These are phyloP conservation scores for Vespertilio murinus DNA, from an alignment of 2,797 vertebrate genomes.

Conservation along the genomic window DNA sequence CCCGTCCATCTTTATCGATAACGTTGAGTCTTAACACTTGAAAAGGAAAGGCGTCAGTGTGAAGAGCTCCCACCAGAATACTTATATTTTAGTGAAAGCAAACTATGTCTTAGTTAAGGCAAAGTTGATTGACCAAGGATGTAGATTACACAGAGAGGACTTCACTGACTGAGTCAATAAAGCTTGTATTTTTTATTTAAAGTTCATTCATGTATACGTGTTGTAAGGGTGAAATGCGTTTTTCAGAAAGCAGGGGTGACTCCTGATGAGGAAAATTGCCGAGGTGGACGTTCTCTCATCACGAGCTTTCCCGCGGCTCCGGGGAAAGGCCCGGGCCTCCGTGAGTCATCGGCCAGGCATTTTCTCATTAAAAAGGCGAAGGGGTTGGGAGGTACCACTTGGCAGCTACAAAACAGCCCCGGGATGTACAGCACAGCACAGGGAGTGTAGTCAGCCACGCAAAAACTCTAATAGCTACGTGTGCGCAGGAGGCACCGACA, in stretches of 20 bases:
- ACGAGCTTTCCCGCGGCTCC: neutral
- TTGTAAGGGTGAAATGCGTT: conserved; percentile 34
- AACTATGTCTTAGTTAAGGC: neutral
- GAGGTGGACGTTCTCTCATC: neutral
- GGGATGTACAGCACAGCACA: neutral
- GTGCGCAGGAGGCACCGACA: neutral
- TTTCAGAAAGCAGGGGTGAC: neutral
- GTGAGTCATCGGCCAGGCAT: neutral
- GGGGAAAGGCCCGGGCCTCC: neutral
- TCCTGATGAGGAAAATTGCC: neutral
- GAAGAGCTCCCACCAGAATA: neutral
- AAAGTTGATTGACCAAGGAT: conserved; percentile 35
- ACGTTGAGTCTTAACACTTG: neutral
- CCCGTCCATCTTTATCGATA: neutral
- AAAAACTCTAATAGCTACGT: no score
- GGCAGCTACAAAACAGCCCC: neutral
- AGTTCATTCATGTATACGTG: neutral
- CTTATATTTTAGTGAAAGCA: conserved; percentile 1
- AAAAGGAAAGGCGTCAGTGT: conserved; percentile 24
- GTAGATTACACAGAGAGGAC: conserved; percentile 23
- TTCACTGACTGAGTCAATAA: conserved; percentile 18
- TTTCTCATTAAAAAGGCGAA: neutral
- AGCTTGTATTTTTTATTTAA: neutral
- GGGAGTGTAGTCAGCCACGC: neutral
- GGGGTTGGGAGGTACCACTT: neutral